Evolutionary conservation across 2,113 vertebrate genomes (phyloP).

Genomic region (Pimephales promelas): DNA sequence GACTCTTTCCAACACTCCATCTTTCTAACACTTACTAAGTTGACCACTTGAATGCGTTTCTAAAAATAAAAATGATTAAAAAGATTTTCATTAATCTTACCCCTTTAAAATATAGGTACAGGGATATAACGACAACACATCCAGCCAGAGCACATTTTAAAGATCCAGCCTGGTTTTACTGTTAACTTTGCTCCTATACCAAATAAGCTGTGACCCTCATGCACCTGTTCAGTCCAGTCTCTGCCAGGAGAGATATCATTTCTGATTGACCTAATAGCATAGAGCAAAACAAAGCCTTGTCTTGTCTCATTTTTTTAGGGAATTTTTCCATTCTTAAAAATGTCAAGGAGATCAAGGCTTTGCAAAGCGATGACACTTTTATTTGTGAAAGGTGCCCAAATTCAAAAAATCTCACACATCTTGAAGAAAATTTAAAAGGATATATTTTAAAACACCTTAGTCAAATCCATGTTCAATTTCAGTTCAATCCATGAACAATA

Average conservation of each 20-base stretch:
- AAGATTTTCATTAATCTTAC: slow-evolving; percentile 59
- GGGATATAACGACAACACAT: slow-evolving; percentile 50
- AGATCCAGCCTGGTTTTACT: slow-evolving; percentile 43
- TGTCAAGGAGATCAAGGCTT: not conserved
- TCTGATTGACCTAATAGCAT: slow-evolving; percentile 55
- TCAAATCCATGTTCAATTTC: too few species aligned
- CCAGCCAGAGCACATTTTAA: slow-evolving; percentile 58
- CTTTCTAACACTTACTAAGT: slow-evolving; percentile 26
- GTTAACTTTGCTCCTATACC: slow-evolving; percentile 51
- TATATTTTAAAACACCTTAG: not conserved
- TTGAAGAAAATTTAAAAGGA: not conserved
- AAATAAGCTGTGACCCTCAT: slow-evolving; percentile 61
- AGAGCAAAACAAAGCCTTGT: slow-evolving; percentile 23
- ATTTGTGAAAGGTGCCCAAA: not conserved
- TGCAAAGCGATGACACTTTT: not conserved
- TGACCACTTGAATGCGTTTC: slow-evolving; percentile 38
- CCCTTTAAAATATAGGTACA: slow-evolving; percentile 66
- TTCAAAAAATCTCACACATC: not conserved
- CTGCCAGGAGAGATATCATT: slow-evolving; percentile 64
- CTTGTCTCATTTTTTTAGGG: slow-evolving; percentile 14
- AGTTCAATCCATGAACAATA: not conserved
- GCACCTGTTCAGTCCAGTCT: slow-evolving; percentile 63
- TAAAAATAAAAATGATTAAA: slow-evolving; percentile 50
- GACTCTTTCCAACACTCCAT: slow-evolving; percentile 13
- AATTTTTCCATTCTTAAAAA: not conserved